phyloP scores from a whole-genome alignment of 2,113 vertebrate species.

The Australoheros scitulus region DNA sequence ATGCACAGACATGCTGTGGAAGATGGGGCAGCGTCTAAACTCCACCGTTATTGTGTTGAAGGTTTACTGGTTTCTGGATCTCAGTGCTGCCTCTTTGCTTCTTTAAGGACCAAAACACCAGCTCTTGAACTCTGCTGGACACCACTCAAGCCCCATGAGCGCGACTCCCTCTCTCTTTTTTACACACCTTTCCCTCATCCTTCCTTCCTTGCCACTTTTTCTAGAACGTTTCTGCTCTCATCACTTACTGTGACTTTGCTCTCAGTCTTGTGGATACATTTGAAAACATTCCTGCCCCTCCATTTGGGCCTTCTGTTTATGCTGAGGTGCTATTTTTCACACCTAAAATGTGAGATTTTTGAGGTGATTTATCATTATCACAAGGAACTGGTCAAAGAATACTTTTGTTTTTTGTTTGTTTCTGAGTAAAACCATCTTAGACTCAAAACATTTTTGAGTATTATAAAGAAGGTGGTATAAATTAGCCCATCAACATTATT shows the following conservation, averaged over 20 bases:
- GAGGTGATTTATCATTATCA: neutral
- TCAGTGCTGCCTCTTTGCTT: constrained; percentile 52
- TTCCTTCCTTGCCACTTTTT: neutral
- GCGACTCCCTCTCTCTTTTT: constrained; percentile 29
- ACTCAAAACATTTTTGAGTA: neutral
- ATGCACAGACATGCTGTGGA: constrained; percentile 66
- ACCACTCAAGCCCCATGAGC: constrained; percentile 58
- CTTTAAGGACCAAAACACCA: constrained; percentile 60
- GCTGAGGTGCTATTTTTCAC: neutral
- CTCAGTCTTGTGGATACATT: neutral
- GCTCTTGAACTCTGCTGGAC: constrained; percentile 70
- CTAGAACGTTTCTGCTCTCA: constrained; percentile 19
- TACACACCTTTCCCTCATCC: constrained; percentile 4
- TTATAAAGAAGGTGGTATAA: too few relatives aligned
- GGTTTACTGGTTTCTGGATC: constrained; percentile 46
- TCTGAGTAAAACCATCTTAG: neutral
- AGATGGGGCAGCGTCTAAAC: constrained; percentile 45
- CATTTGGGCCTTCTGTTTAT: neutral
- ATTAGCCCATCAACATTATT: neutral
- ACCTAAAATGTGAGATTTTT: neutral
- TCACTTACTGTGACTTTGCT: neutral
- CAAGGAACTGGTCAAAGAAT: too few relatives aligned
- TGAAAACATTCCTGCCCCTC: neutral
- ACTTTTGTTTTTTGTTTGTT: neutral
- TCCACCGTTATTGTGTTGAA: constrained; percentile 39